phyloP scores from a whole-genome alignment of 2,888 invertebrate species.

The Sthenelais limicola region DNA sequence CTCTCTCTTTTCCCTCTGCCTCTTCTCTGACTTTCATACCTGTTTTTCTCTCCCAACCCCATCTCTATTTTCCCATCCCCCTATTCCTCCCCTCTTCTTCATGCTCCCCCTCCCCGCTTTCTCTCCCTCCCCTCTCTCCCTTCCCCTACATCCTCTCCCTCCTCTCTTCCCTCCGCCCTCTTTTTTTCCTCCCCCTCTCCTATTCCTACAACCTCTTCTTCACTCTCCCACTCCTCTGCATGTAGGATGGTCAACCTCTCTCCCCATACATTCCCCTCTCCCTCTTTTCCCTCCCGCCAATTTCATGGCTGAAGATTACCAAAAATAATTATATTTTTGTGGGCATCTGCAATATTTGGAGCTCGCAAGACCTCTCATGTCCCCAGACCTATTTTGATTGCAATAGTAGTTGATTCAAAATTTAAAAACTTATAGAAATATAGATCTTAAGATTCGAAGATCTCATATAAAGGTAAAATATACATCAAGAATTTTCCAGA shows the following conservation, averaged over 20 bases:
- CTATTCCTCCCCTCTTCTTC: background rate
- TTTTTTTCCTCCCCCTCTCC: background rate
- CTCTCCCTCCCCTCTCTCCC: background rate
- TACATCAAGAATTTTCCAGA: too few relatives aligned
- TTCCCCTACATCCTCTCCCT: background rate
- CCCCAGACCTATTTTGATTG: too few relatives aligned
- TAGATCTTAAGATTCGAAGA: too few relatives aligned
- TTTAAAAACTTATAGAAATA: too few relatives aligned
- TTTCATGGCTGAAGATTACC: too few relatives aligned
- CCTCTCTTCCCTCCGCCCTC: background rate
- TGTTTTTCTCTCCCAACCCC: background rate
- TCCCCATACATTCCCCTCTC: background rate
- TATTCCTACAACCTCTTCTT: background rate
- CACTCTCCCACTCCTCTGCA: background rate
- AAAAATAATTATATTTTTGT: too few relatives aligned
- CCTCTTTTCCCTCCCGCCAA: background rate
- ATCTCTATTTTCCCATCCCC: background rate
- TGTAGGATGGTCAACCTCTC: background rate
- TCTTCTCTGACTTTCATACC: background rate
- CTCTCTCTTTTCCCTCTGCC: background rate
- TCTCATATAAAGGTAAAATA: too few relatives aligned
- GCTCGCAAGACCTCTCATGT: too few relatives aligned
- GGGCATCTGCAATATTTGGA: too few relatives aligned
- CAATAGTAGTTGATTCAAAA: too few relatives aligned
- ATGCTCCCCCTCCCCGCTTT: background rate